Evolutionary conservation across 2,113 vertebrate species (phyloP).

Genomic region (Eudyptes chrysolophus): DNA sequence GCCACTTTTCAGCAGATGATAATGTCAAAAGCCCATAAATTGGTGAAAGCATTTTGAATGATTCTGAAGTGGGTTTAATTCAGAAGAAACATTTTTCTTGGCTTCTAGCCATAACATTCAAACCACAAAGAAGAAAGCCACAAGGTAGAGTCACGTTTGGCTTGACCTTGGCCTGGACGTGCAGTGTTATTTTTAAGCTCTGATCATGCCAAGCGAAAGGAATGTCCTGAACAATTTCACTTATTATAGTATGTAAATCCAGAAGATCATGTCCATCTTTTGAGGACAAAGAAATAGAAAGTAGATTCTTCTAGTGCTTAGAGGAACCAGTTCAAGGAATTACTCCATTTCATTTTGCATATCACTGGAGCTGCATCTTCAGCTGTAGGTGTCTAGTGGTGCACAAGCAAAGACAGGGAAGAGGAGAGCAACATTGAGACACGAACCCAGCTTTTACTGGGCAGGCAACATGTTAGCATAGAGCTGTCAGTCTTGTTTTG

Average conservation of each 20-base stretch:
- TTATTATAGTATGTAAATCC: background rate
- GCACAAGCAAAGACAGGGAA: background rate
- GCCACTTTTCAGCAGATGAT: background rate
- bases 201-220: background rate
- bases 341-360: background rate
- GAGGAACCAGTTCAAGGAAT: background rate
- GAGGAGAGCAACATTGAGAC: background rate
- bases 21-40: background rate
- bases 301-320: background rate
- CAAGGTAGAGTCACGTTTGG: background rate
- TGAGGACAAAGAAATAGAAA: background rate
- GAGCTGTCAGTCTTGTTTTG: background rate
- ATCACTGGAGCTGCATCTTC: background rate
- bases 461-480: background rate
- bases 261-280: background rate
- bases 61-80: background rate
- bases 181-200: background rate
- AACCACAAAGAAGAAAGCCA: slow-evolving; percentile 8
- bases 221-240: background rate
- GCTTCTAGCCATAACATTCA: background rate
- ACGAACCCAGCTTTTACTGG: background rate
- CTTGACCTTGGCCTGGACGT: background rate
- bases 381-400: background rate
- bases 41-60: background rate
- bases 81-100: background rate